phyloP scores from a whole-genome alignment of 1,140 invertebrate genomes.

The Mercenaria mercenaria region DNA sequence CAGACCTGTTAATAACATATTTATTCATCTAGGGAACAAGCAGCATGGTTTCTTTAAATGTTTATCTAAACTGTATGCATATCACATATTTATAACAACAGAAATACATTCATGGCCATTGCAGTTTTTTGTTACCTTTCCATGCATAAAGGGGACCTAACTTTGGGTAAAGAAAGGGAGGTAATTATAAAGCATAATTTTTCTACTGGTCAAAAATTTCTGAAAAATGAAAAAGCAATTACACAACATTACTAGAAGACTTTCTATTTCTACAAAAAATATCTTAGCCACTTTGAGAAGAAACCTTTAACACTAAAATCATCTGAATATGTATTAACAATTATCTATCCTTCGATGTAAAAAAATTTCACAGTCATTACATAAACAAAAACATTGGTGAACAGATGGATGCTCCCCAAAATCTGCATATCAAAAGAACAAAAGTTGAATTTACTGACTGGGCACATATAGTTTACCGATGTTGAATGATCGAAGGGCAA shows the following conservation, averaged over 20 bases:
- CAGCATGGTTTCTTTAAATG: background rate
- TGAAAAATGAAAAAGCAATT: constrained; percentile 1
- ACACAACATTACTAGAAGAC: background rate
- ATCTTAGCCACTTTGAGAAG: too few relatives aligned
- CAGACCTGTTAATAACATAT: background rate
- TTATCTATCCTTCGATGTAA: too few relatives aligned
- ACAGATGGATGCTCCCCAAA: too few relatives aligned
- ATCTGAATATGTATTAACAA: too few relatives aligned
- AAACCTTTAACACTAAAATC: too few relatives aligned
- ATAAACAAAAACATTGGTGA: too few relatives aligned
- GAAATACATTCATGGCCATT: constrained; percentile 1
- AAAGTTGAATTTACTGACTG: too few relatives aligned
- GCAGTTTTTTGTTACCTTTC: constrained; percentile 38
- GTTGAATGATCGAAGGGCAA: too few relatives aligned
- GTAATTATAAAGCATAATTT: background rate
- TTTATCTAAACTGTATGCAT: background rate
- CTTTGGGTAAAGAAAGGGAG: background rate
- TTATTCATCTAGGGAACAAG: background rate
- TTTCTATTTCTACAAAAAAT: background rate
- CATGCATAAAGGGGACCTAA: constrained; percentile 32
- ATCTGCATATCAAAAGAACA: too few relatives aligned
- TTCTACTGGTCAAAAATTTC: background rate
- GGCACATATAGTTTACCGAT: too few relatives aligned
- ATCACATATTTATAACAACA: constrained; percentile 21
- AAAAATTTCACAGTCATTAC: too few relatives aligned